phyloP scores from a whole-genome alignment of 2,113 vertebrate genomes.

The Apodemus sylvaticus region DNA sequence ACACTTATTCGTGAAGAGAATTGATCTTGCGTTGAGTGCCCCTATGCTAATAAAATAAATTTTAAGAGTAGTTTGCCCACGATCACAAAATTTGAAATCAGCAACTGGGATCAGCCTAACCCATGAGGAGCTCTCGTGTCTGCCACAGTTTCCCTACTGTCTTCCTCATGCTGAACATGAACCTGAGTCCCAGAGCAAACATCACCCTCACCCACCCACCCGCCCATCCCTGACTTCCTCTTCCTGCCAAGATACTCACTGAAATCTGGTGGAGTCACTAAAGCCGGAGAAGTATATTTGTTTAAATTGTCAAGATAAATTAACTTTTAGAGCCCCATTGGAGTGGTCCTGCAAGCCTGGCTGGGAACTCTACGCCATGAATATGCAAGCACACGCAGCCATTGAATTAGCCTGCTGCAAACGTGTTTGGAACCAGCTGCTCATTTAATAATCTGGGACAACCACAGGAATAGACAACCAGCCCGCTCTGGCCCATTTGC shows the following conservation, averaged over 20 bases:
- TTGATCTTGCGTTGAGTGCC: not conserved
- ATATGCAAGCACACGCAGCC: slow-evolving; percentile 83
- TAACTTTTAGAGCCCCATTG: slow-evolving; percentile 78
- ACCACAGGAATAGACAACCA: slow-evolving; percentile 79
- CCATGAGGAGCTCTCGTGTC: not conserved
- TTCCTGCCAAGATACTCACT: not conserved
- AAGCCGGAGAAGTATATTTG: slow-evolving; percentile 66
- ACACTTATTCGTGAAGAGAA: not conserved
- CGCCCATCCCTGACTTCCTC: not conserved
- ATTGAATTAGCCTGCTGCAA: slow-evolving; percentile 83
- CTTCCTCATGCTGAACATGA: not conserved
- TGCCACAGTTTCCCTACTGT: rapidly evolving
- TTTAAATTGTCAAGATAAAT: slow-evolving; percentile 81
- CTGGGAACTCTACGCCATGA: slow-evolving; percentile 69
- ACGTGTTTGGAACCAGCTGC: slow-evolving; percentile 86
- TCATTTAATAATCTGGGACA: slow-evolving; percentile 86
- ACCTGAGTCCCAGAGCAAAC: not conserved
- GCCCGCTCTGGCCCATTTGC: slow-evolving; percentile 80
- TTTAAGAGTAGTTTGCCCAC: not conserved
- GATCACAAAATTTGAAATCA: not conserved
- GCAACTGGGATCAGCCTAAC: not conserved
- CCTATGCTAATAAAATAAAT: not conserved
- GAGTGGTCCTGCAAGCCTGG: slow-evolving; percentile 62
- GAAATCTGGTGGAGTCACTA: slow-evolving; percentile 44
- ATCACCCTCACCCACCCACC: not conserved